phyloP scores from a whole-genome alignment of 1,140 invertebrate species.

The Drosophila saltans region DNA sequence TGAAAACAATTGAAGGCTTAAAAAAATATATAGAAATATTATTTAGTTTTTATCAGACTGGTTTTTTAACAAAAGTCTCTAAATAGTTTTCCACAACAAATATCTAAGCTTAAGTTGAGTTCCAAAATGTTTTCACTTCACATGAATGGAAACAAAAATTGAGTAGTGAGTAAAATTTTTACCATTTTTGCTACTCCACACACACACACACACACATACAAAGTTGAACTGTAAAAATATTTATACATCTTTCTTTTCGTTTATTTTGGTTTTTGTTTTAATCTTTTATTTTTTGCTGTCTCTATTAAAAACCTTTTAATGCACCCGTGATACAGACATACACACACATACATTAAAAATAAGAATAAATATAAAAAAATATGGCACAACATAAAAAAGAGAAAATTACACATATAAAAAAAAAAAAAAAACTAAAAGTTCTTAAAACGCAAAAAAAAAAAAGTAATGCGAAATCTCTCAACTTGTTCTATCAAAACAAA shows the following conservation, averaged over 20 bases:
- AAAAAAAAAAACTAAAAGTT: constrained; percentile 16
- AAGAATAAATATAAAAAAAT: constrained; percentile 32
- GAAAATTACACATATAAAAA: constrained; percentile 5
- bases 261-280: constrained; percentile 10
- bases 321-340: constrained; percentile 7
- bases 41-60: neutral
- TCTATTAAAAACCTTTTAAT: constrained; percentile 15
- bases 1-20: constrained; percentile 20
- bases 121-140: neutral
- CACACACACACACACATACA: neutral
- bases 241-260: neutral
- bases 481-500: constrained; percentile 15
- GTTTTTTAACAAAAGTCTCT: constrained; percentile 2
- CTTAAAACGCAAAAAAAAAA: constrained; percentile 40
- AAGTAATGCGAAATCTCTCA: constrained; percentile 15
- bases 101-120: neutral
- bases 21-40: constrained; percentile 6
- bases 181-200: neutral
- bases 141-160: neutral
- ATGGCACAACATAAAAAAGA: constrained; percentile 8
- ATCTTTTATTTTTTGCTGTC: constrained; percentile 1
- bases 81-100: neutral
- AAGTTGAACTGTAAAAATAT: constrained; percentile 10
- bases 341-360: neutral
- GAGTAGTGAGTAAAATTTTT: neutral